phyloP scores from a whole-genome alignment of 1,140 invertebrate genomes.

The Agrilus planipennis region DNA sequence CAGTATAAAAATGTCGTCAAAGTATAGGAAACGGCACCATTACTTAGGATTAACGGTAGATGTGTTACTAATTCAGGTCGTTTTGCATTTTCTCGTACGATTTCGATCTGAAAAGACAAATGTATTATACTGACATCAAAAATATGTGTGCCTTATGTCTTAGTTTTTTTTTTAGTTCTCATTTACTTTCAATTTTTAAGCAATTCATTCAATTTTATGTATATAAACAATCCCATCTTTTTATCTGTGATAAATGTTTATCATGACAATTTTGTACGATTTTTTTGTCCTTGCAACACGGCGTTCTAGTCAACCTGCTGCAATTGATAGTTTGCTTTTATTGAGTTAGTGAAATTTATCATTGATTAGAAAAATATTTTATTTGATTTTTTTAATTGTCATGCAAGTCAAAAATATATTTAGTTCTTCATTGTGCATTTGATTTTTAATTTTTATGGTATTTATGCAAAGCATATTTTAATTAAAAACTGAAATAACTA shows the following conservation, averaged over 20 bases:
- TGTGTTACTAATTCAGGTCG: slow-evolving; percentile 20
- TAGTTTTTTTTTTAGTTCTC: slow-evolving; percentile 9
- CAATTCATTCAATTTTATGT: slow-evolving; percentile 14
- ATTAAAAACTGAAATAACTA: too few species aligned
- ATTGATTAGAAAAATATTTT: neutral
- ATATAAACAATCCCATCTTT: slow-evolving; percentile 17
- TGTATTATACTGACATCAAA: slow-evolving; percentile 13
- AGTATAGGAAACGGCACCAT: slow-evolving; percentile 22
- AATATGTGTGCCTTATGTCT: slow-evolving; percentile 13
- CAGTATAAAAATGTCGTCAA: slow-evolving; percentile 30
- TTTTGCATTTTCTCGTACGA: slow-evolving; percentile 9
- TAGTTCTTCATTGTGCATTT: slow-evolving; percentile 2
- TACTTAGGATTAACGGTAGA: slow-evolving; percentile 26
- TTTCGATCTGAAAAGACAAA: slow-evolving; percentile 12
- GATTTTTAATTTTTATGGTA: slow-evolving; percentile 5
- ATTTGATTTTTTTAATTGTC: slow-evolving; percentile 1
- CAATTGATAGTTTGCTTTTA: neutral
- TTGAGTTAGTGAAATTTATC: neutral
- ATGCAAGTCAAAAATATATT: slow-evolving; percentile 5
- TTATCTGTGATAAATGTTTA: slow-evolving; percentile 22
- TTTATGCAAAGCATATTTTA: too few species aligned
- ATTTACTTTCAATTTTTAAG: slow-evolving; percentile 18
- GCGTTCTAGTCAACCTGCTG: neutral
- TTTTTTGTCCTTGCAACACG: neutral
- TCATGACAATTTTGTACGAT: slow-evolving; percentile 18